Conservation (phyloP, 2,113 vertebrate species). For the Atrichornis clamosus region DNA sequence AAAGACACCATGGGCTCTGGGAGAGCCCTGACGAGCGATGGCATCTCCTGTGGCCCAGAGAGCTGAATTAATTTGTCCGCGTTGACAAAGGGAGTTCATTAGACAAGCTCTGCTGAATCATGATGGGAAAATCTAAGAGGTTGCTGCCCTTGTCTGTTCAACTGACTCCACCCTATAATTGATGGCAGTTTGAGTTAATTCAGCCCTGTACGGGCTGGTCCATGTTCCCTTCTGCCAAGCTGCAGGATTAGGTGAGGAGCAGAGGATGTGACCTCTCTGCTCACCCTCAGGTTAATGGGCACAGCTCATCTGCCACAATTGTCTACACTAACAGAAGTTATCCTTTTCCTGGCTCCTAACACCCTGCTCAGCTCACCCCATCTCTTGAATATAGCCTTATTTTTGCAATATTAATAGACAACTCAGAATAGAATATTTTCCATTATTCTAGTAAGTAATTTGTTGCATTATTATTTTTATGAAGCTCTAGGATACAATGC, state of each 20-base stretch:
- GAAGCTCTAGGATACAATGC: background rate
- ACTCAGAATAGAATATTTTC: background rate
- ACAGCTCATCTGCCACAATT: background rate
- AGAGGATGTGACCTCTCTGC: background rate
- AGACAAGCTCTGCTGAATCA: background rate
- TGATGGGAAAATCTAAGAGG: background rate
- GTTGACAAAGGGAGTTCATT: background rate
- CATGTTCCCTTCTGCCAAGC: background rate
- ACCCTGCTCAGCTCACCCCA: background rate
- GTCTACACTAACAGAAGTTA: background rate
- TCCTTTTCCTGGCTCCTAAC: background rate
- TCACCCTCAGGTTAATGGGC: background rate
- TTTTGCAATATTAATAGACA: background rate
- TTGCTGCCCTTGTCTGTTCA: background rate
- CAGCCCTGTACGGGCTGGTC: background rate
- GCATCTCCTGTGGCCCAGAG: background rate
- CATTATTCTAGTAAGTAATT: background rate
- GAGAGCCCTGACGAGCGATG: accelerated
- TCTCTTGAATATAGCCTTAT: background rate
- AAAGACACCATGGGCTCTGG: background rate
- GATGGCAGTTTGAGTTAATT: background rate
- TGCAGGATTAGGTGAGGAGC: background rate
- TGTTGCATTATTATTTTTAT: background rate
- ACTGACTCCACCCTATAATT: background rate
- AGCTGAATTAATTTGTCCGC: background rate